These are phyloP conservation scores for Orbicella faveolata DNA, from an alignment of 64 coral and sea anemone species.

Conservation along the genomic window DNA sequence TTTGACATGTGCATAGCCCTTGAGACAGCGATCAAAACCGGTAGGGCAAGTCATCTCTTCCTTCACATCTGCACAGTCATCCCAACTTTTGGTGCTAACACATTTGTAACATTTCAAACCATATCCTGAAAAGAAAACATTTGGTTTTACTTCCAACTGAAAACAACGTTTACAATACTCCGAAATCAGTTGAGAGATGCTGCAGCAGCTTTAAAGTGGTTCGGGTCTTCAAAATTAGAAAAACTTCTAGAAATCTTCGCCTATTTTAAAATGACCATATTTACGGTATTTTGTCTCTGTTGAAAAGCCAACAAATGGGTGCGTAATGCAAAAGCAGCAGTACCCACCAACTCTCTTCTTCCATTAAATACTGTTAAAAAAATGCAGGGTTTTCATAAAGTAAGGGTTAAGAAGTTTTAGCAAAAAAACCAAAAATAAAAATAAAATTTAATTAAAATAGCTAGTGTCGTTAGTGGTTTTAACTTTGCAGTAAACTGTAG, in stretches of 20 bases:
- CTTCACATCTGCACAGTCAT: not conserved
- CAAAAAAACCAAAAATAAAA: not conserved
- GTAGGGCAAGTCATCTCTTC: not conserved
- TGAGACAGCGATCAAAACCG: not conserved
- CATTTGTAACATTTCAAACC: slow-evolving; percentile 14
- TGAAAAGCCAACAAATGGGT: too few relatives aligned
- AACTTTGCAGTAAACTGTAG: not conserved
- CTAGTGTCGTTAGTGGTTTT: not conserved
- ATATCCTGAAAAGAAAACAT: not conserved
- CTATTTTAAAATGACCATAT: too few relatives aligned
- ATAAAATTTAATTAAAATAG: not conserved
- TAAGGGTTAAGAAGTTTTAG: not conserved
- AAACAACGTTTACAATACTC: too few relatives aligned
- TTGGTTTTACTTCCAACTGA: not conserved
- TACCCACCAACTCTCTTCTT: not conserved
- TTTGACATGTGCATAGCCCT: not conserved
- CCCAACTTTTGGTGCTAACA: not conserved
- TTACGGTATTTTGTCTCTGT: too few relatives aligned
- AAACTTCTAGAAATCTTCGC: too few relatives aligned
- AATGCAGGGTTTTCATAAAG: not conserved
- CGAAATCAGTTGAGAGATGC: too few relatives aligned
- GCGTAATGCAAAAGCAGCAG: too few relatives aligned
- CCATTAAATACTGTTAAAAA: not conserved
- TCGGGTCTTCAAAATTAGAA: too few relatives aligned
- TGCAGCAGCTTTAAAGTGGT: not conserved